phyloP scores from a whole-genome alignment of 2,888 invertebrate genomes.

The Amiota mariae region DNA sequence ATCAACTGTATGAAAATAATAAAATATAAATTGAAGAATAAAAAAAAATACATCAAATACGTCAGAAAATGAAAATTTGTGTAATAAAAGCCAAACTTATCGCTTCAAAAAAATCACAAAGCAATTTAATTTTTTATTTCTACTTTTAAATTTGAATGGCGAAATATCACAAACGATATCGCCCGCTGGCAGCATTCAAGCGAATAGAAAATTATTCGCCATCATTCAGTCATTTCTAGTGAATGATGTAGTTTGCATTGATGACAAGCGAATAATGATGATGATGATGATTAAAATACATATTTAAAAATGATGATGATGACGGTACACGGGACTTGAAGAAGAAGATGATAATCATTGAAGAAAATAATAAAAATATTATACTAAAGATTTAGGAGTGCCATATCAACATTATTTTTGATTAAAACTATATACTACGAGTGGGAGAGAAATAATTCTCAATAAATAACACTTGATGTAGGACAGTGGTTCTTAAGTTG shows the following conservation, averaged over 20 bases:
- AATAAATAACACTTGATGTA: no score
- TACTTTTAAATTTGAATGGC: slow-evolving; percentile 39
- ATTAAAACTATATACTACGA: no score
- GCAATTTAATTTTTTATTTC: no score
- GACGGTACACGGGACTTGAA: not conserved
- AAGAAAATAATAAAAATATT: no score
- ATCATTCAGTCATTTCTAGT: not conserved
- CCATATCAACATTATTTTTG: no score
- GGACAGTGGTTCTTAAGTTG: no score
- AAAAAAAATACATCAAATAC: not conserved
- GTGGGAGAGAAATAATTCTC: no score
- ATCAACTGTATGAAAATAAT: not conserved
- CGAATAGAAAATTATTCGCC: slow-evolving; percentile 52
- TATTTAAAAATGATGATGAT: slow-evolving; percentile 20
- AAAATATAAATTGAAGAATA: not conserved
- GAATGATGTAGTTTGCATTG: no score
- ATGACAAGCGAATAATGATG: not conserved
- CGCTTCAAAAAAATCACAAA: slow-evolving; percentile 54
- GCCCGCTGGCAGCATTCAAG: slow-evolving; percentile 53
- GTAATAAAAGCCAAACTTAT: slow-evolving; percentile 53
- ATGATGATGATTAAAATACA: slow-evolving; percentile 19
- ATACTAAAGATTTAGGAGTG: no score
- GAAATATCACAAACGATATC: slow-evolving; percentile 14
- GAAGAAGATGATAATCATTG: no score
- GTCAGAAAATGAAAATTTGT: slow-evolving; percentile 39